phyloP scores from a whole-genome alignment of 2,888 invertebrate species.

The Luperina nickerlii region DNA sequence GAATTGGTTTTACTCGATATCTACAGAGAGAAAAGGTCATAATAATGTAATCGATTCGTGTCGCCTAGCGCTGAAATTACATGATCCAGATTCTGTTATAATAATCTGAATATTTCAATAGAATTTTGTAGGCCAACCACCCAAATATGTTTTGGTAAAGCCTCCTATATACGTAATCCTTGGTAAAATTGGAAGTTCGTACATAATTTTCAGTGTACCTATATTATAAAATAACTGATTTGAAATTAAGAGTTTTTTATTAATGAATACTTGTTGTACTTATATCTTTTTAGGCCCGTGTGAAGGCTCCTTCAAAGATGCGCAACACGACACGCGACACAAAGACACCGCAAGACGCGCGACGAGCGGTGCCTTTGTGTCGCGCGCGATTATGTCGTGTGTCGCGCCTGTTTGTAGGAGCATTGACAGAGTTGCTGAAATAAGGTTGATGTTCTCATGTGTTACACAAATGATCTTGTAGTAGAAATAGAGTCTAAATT shows the following conservation, averaged over 20 bases:
- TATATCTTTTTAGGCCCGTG: conserved; percentile 4
- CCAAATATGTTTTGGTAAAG: conserved; percentile 8
- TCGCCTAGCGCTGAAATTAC: conserved; percentile 42
- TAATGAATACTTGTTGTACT: background rate
- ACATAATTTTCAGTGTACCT: background rate
- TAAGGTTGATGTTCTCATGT: background rate
- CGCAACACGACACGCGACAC: too few species aligned
- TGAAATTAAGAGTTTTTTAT: background rate
- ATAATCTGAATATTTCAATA: conserved; percentile 51
- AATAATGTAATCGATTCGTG: conserved; percentile 43
- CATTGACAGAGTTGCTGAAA: background rate
- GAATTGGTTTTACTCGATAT: conserved; percentile 50
- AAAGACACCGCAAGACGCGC: too few species aligned
- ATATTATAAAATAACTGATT: background rate
- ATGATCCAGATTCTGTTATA: conserved; percentile 44
- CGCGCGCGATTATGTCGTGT: too few species aligned
- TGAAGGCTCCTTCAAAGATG: too few species aligned
- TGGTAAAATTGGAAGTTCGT: conserved; percentile 11
- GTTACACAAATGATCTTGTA: background rate
- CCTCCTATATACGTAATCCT: background rate
- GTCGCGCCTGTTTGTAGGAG: too few species aligned
- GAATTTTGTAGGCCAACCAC: conserved; percentile 37
- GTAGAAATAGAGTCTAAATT: too few species aligned
- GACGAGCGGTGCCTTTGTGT: too few species aligned
- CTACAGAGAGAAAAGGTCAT: conserved; percentile 48